These are phyloP conservation scores for Urocyon cinereoargenteus DNA, from an alignment of 2,797 vertebrate genomes.

Conservation along the genomic window DNA sequence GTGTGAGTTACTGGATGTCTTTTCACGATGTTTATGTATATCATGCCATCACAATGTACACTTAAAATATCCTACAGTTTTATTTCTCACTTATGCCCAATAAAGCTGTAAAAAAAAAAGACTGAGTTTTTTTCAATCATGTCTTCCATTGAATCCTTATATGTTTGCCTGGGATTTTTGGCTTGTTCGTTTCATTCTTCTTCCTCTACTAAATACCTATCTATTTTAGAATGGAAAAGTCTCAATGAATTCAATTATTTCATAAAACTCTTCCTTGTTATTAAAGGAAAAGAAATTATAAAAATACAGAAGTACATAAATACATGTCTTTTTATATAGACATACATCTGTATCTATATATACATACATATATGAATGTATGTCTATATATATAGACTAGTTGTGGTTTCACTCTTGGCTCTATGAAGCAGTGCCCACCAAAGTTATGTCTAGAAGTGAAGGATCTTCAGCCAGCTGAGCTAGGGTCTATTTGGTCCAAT, in stretches of 20 bases:
- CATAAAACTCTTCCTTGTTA: not conserved
- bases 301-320: not conserved
- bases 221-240: conserved; percentile 17
- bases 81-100: not conserved
- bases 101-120: not conserved
- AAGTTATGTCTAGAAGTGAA: not conserved
- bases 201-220: not conserved
- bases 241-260: not conserved
- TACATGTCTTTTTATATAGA: not conserved
- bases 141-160: not conserved
- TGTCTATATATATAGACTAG: not conserved
- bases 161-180: not conserved
- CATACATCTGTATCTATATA: not conserved
- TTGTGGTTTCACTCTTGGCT: not conserved
- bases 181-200: not conserved
- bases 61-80: not conserved
- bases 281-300: not conserved
- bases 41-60: not conserved
- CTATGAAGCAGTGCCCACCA: not conserved
- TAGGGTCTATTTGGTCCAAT: not conserved
- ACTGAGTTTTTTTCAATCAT: not conserved
- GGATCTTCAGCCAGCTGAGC: not conserved
- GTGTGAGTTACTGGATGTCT: not conserved
- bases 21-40: not conserved
- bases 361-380: not conserved